Percentiles rank a stretch among this genome's conserved stretches.
Conservation (phyloP, 2,797 vertebrate genomes). For the Microhierax caerulescens region DNA sequence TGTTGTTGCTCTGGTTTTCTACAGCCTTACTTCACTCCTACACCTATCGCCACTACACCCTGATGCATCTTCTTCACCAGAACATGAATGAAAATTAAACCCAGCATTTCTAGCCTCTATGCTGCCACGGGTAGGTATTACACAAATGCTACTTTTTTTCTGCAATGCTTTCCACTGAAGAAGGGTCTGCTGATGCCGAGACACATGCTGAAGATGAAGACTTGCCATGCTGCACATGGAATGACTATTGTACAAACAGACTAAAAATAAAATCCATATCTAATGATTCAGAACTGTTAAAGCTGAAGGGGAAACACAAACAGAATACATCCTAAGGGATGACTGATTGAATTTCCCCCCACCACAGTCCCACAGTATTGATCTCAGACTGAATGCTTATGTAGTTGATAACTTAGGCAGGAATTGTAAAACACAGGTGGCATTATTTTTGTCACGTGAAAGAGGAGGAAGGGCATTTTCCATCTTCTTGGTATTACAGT, state of each 20-base stretch:
- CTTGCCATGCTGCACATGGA: not conserved
- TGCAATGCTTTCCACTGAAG: not conserved
- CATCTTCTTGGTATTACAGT: not conserved
- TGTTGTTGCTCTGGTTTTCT: not conserved
- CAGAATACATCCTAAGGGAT: not conserved
- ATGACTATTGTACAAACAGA: fast-evolving
- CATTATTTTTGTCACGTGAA: not conserved
- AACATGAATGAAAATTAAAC: not conserved
- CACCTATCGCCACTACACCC: not conserved
- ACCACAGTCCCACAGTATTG: not conserved
- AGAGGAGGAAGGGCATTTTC: not conserved
- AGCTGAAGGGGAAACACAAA: not conserved
- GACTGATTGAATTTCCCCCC: not conserved
- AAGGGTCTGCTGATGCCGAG: not conserved
- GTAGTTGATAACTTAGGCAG: not conserved
- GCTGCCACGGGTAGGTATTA: not conserved
- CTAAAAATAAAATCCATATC: not conserved
- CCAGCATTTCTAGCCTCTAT: not conserved
- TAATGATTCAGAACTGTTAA: not conserved
- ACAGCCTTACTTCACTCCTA: not conserved
- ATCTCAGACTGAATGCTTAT: not conserved
- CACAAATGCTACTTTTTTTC: not conserved
- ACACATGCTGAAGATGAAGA: not conserved
- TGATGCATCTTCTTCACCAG: not conserved
- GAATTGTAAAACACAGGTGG: not conserved